These are phyloP conservation scores for Parnassius apollo DNA, from an alignment of 2,888 invertebrate genomes.

Conservation along the genomic window DNA sequence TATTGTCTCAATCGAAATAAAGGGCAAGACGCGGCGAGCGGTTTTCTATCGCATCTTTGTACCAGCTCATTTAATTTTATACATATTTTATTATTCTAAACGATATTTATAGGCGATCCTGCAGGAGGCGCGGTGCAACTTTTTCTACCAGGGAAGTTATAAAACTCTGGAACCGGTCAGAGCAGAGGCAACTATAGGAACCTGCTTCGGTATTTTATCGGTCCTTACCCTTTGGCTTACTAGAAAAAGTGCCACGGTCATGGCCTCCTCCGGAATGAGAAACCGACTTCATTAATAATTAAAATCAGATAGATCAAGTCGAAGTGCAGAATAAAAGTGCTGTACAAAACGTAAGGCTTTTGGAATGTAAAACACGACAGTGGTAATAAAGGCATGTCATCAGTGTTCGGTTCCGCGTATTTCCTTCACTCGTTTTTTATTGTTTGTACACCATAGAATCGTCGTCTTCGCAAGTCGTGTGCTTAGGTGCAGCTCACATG, in stretches of 20 bases:
- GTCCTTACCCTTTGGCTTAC: conserved; percentile 42
- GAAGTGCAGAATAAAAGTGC: conserved; percentile 43
- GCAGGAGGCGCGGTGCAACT: conserved; percentile 41
- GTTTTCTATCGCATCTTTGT: not conserved
- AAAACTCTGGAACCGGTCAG: conserved; percentile 54
- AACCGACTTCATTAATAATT: conserved; percentile 54
- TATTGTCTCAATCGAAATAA: conserved; percentile 41
- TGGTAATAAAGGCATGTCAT: conserved; percentile 54
- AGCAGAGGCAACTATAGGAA: conserved; percentile 45
- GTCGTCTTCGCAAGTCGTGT: conserved; percentile 51
- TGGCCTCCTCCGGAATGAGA: conserved; percentile 43
- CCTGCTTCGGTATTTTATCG: conserved; percentile 51
- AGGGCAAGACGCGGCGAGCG: not conserved
- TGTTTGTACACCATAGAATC: conserved; percentile 57
- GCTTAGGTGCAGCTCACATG: conserved; percentile 76
- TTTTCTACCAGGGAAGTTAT: conserved; percentile 59
- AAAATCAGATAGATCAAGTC: conserved; percentile 41
- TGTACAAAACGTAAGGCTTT: not conserved
- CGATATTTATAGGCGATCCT: conserved; percentile 34
- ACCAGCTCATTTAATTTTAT: not conserved
- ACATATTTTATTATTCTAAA: not conserved
- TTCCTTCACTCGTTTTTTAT: conserved; percentile 67
- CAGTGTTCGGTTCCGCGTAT: conserved; percentile 61
- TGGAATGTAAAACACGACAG: conserved; percentile 3
- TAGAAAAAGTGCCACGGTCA: conserved; percentile 50